phyloP scores from a whole-genome alignment of 1,140 invertebrate genomes.

The Drosophila burlai region DNA sequence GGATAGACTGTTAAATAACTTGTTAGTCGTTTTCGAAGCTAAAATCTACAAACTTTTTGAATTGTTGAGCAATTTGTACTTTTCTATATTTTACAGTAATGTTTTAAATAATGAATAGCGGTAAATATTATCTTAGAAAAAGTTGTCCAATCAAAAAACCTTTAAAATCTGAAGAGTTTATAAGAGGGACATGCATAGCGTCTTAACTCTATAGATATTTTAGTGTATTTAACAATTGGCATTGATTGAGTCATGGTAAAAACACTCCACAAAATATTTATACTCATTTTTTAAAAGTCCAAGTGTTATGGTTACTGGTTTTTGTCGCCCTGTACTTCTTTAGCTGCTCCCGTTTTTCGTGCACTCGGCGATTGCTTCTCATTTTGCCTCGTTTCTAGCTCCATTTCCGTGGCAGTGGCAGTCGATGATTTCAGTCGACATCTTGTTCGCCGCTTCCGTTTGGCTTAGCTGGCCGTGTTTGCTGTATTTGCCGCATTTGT shows the following conservation, averaged over 20 bases:
- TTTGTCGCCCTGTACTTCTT: not conserved
- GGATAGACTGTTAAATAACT: too few relatives aligned
- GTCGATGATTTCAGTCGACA: constrained; percentile 79
- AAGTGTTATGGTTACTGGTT: not conserved
- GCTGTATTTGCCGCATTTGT: constrained; percentile 29
- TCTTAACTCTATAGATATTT: not conserved
- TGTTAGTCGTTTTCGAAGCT: too few relatives aligned
- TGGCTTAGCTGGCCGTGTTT: constrained; percentile 17
- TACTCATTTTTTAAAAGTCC: too few relatives aligned
- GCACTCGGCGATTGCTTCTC: constrained; percentile 62
- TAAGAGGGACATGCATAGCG: too few relatives aligned
- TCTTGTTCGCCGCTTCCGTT: constrained; percentile 67
- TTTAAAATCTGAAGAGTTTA: not conserved
- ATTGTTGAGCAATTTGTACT: not conserved
- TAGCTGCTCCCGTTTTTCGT: constrained; percentile 9
- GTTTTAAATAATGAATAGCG: not conserved
- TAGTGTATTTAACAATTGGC: too few relatives aligned
- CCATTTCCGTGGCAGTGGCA: constrained; percentile 68
- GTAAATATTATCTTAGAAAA: too few relatives aligned
- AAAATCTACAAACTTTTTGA: not conserved
- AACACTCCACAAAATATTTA: not conserved
- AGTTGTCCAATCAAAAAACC: not conserved
- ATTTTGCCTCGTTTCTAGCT: constrained; percentile 60
- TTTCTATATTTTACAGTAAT: not conserved
- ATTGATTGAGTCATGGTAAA: not conserved